Evolutionary conservation across 2,797 vertebrate species (phyloP), one percentile per base, ranked within the genome.

Genomic region (Iguana delicatissima): DNA sequence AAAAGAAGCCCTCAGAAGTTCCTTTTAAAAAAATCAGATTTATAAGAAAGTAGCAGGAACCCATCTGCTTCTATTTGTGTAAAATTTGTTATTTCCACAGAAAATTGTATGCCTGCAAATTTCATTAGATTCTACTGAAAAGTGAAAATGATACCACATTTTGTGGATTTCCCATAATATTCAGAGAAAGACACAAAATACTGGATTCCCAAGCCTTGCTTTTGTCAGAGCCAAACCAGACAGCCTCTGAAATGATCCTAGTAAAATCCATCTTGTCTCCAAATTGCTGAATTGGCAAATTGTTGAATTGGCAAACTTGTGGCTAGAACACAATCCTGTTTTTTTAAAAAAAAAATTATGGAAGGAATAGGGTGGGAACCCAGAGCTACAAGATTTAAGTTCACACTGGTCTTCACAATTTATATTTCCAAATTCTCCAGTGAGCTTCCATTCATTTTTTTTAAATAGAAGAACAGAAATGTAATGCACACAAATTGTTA

Each of bases 401-500:
- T 46, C 29, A 72, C 29, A 72, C 2, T 80, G 14, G 29, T 29
- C 29, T 46, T 86, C 64, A 81, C 50, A 86, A 86, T 59, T 42
- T 80, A 73, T 73, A 86, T 42, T 59, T 46, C 29, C 6, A 55
- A 80, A 90, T 88, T 80, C 52, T 1, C 67, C 6, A 18, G 18
- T 76, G 12, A 90, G 59, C 69, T 92, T 94, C 77, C 84, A 73
- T 42, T 42, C 64, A 67, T 2, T 38, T 57, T 95, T 91, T 93
- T 29, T n/a, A 32, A 3, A 59, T 26, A 69, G 8, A 3, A 29
- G 67, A 85, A 50, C 20, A 42, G 64, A 87, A 90, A 90, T 57
- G 64, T 59, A 86, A 35, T 86, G 93, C 87, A 89, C 81, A 90
- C 0, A 83, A 85, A 72, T 84, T 76, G 73, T 94, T 95, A 93